A percentile compares a stretch with the other conserved stretches of the same genome.
Evolutionary conservation across 2,113 vertebrate species (phyloP).

Genomic region (Recurvirostra avosetta): DNA sequence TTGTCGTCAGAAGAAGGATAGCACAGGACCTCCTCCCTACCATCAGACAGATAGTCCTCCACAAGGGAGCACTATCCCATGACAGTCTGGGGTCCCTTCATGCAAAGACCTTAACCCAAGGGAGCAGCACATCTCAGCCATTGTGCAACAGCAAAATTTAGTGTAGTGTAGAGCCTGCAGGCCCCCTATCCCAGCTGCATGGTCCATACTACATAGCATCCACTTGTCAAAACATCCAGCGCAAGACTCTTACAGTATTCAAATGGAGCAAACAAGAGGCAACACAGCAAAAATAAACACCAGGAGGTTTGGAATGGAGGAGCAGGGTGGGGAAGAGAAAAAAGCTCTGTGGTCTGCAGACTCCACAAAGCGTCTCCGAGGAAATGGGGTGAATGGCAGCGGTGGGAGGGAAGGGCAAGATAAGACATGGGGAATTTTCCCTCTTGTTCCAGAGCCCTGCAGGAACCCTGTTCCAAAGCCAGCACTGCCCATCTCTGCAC

Average conservation of each 20-base stretch:
- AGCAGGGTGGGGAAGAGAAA: neutral
- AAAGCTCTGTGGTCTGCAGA: neutral
- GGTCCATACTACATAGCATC: neutral
- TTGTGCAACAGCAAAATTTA: neutral
- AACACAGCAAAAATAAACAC: neutral
- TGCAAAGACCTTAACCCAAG: neutral
- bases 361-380: neutral
- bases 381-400: neutral
- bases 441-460: neutral
- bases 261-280: neutral
- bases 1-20: neutral
- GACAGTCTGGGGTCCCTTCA: neutral
- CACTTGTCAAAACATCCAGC: neutral
- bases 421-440: neutral
- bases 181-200: neutral
- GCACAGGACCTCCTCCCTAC: neutral
- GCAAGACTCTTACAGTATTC: neutral
- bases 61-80: rapidly evolving
- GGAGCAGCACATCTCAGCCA: neutral
- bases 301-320: neutral
- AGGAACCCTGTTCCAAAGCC: neutral
- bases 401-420: neutral
- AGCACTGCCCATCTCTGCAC: neutral
- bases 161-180: neutral
- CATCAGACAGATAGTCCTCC: neutral